Conservation (phyloP, 2,888 invertebrate species). For the Aproaerema taeniolella region DNA sequence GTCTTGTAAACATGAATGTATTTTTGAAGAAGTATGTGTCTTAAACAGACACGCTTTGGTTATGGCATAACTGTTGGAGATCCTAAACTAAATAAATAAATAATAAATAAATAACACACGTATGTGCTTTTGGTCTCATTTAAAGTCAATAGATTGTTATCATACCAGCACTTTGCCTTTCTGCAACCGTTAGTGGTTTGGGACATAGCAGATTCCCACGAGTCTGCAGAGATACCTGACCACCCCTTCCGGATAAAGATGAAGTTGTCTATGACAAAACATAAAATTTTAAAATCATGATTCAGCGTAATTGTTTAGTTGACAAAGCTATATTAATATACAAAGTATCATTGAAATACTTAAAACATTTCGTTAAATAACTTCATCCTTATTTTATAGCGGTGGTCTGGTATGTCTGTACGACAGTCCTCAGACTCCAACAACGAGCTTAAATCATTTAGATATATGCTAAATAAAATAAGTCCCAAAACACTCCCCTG, state of each 20-base stretch:
- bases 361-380: no score
- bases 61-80: not conserved
- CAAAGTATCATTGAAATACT: no score
- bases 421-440: no score
- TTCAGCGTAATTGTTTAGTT: no score
- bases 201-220: not conserved
- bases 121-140: not conserved
- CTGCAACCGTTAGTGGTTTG: not conserved
- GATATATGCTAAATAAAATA: not conserved
- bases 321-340: no score
- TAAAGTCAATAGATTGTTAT: not conserved
- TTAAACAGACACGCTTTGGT: not conserved
- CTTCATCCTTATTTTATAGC: no score
- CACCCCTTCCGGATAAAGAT: no score
- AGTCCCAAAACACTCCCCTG: constrained; percentile 1
- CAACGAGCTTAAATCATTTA: constrained; percentile 1
- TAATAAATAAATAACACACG: not conserved
- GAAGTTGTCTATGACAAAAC: no score
- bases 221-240: not conserved
- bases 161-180: not conserved
- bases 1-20: not conserved
- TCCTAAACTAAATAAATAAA: not conserved
- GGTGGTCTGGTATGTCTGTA: not conserved
- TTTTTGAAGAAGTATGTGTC: not conserved
- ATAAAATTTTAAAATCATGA: no score